A percentile compares a stretch with the other conserved stretches of the same genome.
phyloP scores from a whole-genome alignment of 2,797 vertebrate genomes.

The Microctenopoma steveboyesi region DNA sequence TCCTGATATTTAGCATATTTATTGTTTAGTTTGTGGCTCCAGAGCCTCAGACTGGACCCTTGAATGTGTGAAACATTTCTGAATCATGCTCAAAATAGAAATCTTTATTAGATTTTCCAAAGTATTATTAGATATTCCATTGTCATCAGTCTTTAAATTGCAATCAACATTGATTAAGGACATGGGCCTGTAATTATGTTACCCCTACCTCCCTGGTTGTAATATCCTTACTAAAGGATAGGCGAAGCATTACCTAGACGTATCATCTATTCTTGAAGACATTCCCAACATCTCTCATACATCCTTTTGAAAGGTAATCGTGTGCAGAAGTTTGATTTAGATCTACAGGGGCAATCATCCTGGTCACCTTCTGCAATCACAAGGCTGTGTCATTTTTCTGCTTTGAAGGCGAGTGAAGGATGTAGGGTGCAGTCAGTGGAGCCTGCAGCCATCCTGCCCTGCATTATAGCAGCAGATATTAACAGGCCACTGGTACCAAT shows the following conservation, averaged over 20 bases:
- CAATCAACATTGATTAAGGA: constrained; percentile 64
- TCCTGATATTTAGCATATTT: constrained; percentile 58
- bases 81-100: constrained; percentile 42
- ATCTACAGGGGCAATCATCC: constrained; percentile 63
- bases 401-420: constrained; percentile 54
- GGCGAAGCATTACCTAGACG: constrained; percentile 40
- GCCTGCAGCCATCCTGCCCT: constrained; percentile 55
- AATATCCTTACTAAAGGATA: constrained; percentile 52
- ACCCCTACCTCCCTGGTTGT: constrained; percentile 38
- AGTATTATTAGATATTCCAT: constrained; percentile 37
- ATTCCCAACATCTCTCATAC: constrained; percentile 50
- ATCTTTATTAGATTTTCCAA: constrained; percentile 57
- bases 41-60: constrained; percentile 21
- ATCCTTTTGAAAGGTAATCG: constrained; percentile 61
- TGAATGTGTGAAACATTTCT: constrained; percentile 42
- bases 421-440: constrained; percentile 48
- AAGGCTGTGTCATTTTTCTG: constrained; percentile 57
- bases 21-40: constrained; percentile 59
- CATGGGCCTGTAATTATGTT: constrained; percentile 52
- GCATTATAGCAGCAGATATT: constrained; percentile 62
- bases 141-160: constrained; percentile 50
- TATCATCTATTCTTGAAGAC: constrained; percentile 57
- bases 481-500: constrained; percentile 60
- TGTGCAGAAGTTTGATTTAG: constrained; percentile 60
- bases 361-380: constrained; percentile 57